Evolutionary conservation across 2,797 vertebrate species (phyloP).

Genomic region (Babyrousa celebensis): DNA sequence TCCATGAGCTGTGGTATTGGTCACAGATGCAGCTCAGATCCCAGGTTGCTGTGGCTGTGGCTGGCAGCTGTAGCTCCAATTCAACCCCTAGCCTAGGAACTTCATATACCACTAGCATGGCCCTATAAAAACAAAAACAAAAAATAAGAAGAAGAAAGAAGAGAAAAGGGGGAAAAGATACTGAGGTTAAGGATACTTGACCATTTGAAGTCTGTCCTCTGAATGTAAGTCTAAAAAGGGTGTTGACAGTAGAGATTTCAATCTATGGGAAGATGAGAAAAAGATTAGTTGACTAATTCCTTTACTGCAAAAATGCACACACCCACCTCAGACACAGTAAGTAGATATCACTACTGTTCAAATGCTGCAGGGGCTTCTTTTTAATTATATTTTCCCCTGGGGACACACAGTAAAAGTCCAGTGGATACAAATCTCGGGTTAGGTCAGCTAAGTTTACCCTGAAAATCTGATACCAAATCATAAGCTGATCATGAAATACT

Average conservation of each 20-base stretch:
- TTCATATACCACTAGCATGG: no score
- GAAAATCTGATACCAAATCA: neutral
- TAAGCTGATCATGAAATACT: neutral
- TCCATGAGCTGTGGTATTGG: no score
- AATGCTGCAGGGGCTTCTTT: neutral
- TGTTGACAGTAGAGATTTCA: conserved; percentile 96
- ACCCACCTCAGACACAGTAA: conserved; percentile 72
- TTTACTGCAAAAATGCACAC: neutral
- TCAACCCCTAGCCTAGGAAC: no score
- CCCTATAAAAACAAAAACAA: no score
- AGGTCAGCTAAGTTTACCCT: neutral
- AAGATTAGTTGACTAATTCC: conserved; percentile 63
- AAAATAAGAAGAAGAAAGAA: no score
- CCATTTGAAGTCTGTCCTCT: conserved; percentile 95
- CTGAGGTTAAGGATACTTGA: conserved; percentile 89
- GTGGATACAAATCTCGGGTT: neutral
- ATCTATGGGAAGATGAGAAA: conserved; percentile 90
- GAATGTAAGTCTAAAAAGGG: conserved; percentile 97
- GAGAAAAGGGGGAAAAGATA: no score
- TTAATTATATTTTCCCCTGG: neutral
- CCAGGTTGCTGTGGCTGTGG: no score
- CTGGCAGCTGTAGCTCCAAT: no score
- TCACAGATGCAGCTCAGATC: no score
- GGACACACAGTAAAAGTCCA: neutral
- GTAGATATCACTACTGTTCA: neutral